phyloP scores from a whole-genome alignment of 2,888 invertebrate species.

The Eremobia ochroleuca region DNA sequence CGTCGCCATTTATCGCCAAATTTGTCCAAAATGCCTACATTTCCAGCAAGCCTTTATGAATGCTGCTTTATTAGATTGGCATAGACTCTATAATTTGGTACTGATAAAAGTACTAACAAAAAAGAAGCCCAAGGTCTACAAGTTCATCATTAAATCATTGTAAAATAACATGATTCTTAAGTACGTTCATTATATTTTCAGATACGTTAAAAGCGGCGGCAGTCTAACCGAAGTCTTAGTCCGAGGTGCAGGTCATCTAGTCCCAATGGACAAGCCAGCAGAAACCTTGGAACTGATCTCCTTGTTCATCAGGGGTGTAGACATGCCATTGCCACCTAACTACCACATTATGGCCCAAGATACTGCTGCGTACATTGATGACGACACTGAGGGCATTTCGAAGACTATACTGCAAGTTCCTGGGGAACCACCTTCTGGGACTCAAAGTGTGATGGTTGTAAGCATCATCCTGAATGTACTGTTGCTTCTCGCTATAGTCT shows the following conservation, averaged over 20 bases:
- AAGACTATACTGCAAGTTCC: constrained; percentile 56
- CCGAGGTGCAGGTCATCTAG: constrained; percentile 92
- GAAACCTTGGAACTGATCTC: constrained; percentile 79
- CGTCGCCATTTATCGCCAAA: too few relatives aligned
- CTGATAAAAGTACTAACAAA: neutral
- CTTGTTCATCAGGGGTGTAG: constrained; percentile 76
- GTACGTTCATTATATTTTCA: constrained; percentile 68
- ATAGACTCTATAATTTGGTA: neutral
- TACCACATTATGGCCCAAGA: constrained; percentile 61
- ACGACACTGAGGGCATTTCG: constrained; percentile 63
- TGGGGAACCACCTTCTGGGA: constrained; percentile 45
- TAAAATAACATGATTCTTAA: neutral
- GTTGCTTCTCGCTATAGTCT: constrained; percentile 70
- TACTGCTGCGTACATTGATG: constrained; percentile 63
- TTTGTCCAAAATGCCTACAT: too few relatives aligned
- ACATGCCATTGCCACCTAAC: constrained; percentile 71
- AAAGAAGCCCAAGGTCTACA: neutral
- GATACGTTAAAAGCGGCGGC: constrained; percentile 90
- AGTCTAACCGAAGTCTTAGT: constrained; percentile 91
- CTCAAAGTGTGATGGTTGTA: constrained; percentile 71
- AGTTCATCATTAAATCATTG: neutral
- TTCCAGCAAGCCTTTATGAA: neutral
- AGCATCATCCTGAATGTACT: constrained; percentile 81
- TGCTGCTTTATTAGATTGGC: neutral
- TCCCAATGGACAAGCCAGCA: constrained; percentile 91